These are phyloP conservation scores for Sesamia nonagrioides DNA, from an alignment of 1,140 invertebrate species.

Conservation along the genomic window DNA sequence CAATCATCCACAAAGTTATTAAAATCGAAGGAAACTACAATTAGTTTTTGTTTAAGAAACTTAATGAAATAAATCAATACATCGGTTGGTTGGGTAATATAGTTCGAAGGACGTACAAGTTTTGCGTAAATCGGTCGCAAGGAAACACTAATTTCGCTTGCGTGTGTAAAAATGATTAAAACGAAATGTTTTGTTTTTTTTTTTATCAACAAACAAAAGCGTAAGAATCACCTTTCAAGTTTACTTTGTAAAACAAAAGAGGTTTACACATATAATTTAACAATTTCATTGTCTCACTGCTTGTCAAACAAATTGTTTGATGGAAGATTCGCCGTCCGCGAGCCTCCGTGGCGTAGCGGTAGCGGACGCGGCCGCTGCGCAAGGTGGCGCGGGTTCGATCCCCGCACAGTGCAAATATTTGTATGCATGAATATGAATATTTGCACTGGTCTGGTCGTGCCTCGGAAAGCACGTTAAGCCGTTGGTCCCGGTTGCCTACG, in stretches of 20 bases:
- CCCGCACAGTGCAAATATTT: too few relatives aligned
- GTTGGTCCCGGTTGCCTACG: too few relatives aligned
- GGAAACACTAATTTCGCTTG: slow-evolving; percentile 58
- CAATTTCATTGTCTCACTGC: neutral
- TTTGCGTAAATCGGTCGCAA: slow-evolving; percentile 61
- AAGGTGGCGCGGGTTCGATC: too few relatives aligned
- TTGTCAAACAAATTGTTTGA: neutral
- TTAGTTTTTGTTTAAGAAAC: slow-evolving; percentile 12
- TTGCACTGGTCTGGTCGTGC: too few relatives aligned
- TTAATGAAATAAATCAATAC: slow-evolving; percentile 32
- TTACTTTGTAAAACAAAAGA: neutral
- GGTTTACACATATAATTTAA: neutral
- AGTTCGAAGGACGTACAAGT: slow-evolving; percentile 50
- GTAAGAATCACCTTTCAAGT: neutral
- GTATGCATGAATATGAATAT: too few relatives aligned
- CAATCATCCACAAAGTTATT: slow-evolving; percentile 37
- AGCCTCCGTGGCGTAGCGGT: too few relatives aligned
- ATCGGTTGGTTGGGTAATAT: slow-evolving; percentile 50
- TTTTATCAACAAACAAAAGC: neutral
- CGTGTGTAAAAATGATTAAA: slow-evolving; percentile 30
- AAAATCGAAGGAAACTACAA: slow-evolving; percentile 30
- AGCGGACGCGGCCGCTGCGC: too few relatives aligned
- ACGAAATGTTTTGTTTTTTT: neutral
- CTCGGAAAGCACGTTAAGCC: too few relatives aligned
- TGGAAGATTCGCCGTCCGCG: too few relatives aligned